Conservation (phyloP, 2,888 invertebrate species). For the Leptodirus hochenwartii region DNA sequence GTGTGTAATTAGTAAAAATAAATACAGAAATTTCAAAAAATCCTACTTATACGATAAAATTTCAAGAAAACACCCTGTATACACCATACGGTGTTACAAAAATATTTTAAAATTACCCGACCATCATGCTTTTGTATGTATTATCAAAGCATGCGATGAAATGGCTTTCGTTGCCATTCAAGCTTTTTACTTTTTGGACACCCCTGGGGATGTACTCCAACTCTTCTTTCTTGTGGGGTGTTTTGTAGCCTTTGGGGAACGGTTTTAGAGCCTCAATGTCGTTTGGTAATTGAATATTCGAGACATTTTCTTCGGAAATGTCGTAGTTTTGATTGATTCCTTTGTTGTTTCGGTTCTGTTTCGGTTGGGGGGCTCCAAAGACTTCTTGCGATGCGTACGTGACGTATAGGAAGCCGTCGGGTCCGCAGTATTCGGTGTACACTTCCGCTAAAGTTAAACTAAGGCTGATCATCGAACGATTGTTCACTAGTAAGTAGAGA, state of each 20-base stretch:
- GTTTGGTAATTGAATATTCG: not conserved
- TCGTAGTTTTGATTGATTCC: not conserved
- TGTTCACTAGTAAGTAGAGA: conserved; percentile 66
- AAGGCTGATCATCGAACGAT: conserved; percentile 63
- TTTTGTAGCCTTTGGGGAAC: not conserved
- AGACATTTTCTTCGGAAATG: not conserved
- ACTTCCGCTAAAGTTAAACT: conserved; percentile 67
- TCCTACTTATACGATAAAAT: too few species aligned
- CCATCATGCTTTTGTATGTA: conserved; percentile 11
- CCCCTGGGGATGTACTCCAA: too few species aligned
- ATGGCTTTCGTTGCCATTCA: conserved; percentile 8
- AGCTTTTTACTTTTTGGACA: not conserved
- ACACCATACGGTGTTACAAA: too few species aligned
- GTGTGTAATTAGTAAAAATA: too few species aligned
- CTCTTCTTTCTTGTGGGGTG: not conserved
- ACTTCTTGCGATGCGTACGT: conserved; percentile 84
- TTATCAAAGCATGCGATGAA: conserved; percentile 10
- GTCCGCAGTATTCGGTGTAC: conserved; percentile 55
- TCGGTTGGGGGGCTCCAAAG: conserved; percentile 36
- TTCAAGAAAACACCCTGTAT: too few species aligned
- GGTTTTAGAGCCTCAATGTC: not conserved
- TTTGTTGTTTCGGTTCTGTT: not conserved
- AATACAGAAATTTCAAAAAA: too few species aligned
- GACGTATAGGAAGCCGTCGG: conserved; percentile 75
- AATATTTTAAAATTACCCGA: too few species aligned